phyloP scores from a whole-genome alignment of 2,797 vertebrate species.

The Zalophus californianus region DNA sequence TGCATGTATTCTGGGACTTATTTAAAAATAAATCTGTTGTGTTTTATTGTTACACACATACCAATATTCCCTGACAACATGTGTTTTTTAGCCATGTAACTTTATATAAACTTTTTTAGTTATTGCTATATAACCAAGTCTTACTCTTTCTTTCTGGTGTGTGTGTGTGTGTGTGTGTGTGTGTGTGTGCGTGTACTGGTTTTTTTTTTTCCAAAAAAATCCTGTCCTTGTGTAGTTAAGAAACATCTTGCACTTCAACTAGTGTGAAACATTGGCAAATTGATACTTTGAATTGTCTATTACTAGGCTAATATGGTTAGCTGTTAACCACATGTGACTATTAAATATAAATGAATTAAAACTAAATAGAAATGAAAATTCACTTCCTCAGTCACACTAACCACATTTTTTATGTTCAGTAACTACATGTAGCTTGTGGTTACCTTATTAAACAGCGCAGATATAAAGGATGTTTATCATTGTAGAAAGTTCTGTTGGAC shows the following conservation, averaged over 20 bases:
- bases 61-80: neutral
- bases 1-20: neutral
- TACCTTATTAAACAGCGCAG: too few species aligned
- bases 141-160: neutral
- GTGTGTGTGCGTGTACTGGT: too few species aligned
- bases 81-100: neutral
- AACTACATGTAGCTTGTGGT: neutral
- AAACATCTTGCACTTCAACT: neutral
- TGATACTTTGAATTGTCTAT: neutral
- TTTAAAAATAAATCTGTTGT: neutral
- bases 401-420: neutral
- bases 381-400: neutral
- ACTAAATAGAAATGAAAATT: neutral
- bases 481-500: neutral
- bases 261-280: neutral
- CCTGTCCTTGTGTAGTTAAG: neutral
- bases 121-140: neutral
- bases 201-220: neutral
- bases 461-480: neutral
- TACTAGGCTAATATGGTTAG: neutral
- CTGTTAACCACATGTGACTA: neutral
- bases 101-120: neutral
- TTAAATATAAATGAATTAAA: constrained; percentile 18
- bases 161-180: too few species aligned
- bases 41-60: neutral